Evolutionary conservation across 2,797 vertebrate species (phyloP).

Genomic region (Aeoliscus strigatus): DNA sequence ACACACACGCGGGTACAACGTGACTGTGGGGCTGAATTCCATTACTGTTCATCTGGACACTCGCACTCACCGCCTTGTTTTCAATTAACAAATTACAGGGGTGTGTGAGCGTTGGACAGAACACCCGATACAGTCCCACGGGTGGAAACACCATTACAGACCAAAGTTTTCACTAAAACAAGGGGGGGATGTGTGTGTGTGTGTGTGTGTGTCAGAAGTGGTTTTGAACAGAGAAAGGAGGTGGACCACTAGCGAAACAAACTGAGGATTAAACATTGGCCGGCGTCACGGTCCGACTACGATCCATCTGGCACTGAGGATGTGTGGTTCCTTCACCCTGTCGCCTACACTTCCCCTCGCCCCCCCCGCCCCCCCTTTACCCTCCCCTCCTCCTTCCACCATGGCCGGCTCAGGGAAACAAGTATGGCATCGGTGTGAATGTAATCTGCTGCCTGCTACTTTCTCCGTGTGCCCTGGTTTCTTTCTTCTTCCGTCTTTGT

Average conservation of each 20-base stretch:
- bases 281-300: slow-evolving; percentile 26
- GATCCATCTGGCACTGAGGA: slow-evolving; percentile 47
- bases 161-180: slow-evolving; percentile 27
- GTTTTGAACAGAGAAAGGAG: slow-evolving; percentile 17
- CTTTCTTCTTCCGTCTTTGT: slow-evolving; percentile 23
- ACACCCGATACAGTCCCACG: slow-evolving; percentile 35
- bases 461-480: slow-evolving; percentile 22
- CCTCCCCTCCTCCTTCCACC: too few relatives aligned
- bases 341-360: slow-evolving; percentile 49
- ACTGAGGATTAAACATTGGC: slow-evolving; percentile 38
- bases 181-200: too few relatives aligned
- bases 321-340: slow-evolving; percentile 46
- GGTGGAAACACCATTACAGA: slow-evolving; percentile 28
- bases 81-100: slow-evolving; percentile 22
- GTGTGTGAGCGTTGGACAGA: slow-evolving; percentile 17
- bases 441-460: slow-evolving; percentile 47
- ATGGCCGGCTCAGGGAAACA: too few relatives aligned
- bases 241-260: slow-evolving; percentile 17
- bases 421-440: slow-evolving; percentile 48
- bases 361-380: slow-evolving; percentile 15
- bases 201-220: not conserved
- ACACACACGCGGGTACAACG: not conserved
- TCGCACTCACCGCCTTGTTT: slow-evolving; percentile 10
- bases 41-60: too few relatives aligned
- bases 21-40: slow-evolving; percentile 15